Base-by-base conservation (phyloP, 2,113 vertebrate genomes). In the Coreoperca whiteheadi region DNA sequence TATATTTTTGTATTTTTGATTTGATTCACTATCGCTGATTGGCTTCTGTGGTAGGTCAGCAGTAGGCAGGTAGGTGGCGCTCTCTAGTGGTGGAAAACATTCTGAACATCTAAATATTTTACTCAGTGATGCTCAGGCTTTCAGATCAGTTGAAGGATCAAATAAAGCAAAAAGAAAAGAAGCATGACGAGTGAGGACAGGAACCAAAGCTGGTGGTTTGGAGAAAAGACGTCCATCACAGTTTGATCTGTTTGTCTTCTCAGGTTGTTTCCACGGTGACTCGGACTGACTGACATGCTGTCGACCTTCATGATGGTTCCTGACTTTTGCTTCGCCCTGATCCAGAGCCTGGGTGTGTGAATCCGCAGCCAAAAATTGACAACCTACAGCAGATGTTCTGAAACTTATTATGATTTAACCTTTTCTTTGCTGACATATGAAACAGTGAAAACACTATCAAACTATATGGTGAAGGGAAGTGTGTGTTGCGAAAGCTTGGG, bases 201-300 rank as follows among this genome's bases (percentile, higher is more conserved):
- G 12, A 28, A 2, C n/a, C n/a, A n/a, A n/a, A n/a, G n/a, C n/a
- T n/a, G 54, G 23, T 25, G n/a, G 11, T 53, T 53, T 53, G 50
- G 28, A 60, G n/a, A 61, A 20, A 48, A 69, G 23, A 23, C 21
- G 10, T 53, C 8, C 4, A 25, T 28, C 54, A 54, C 23, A 1
- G 3, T 37, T 39, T 28, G 7, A 8, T 65, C n/a, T 59, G 30
- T 2, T 70, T 76, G n/a, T 70, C 53, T 61, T 43, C 32, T 48
- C 30, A 76, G 71, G n/a, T 65, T 21, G 65, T 76, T 76, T 66
- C 57, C 73, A 77, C 9, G 32, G n/a, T 20, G 32, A 51, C 43
- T 9, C 14, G 43, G 30, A 77, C 39, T 2, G 37, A 53, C 54
- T 11, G 34, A 67, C 48, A 11, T 61, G 16, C 46, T 60, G 43